phyloP scores from a whole-genome alignment of 2,113 vertebrate species.

The Tragelaphus scriptus region DNA sequence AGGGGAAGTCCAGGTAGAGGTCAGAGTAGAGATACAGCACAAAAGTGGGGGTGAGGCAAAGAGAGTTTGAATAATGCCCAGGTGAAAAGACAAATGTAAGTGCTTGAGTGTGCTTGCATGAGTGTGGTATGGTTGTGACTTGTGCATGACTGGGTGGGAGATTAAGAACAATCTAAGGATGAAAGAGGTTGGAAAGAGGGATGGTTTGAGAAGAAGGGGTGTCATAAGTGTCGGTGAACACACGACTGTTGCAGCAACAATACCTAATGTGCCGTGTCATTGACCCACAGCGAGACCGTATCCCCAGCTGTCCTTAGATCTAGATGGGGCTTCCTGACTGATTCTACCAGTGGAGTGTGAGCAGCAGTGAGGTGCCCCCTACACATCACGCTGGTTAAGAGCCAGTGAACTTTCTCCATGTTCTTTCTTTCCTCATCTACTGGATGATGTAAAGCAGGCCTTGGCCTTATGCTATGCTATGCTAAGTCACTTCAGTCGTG shows the following conservation, averaged over 20 bases:
- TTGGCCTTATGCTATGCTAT: too few relatives aligned
- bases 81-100: neutral
- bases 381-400: accelerated
- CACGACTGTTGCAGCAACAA: accelerated
- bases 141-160: neutral
- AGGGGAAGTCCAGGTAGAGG: neutral
- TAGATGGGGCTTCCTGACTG: accelerated
- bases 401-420: accelerated
- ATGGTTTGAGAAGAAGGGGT: neutral
- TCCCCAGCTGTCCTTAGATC: neutral
- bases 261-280: accelerated
- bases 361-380: accelerated
- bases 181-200: neutral
- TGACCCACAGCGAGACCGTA: accelerated
- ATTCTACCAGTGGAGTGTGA: too few relatives aligned
- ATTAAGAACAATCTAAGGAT: neutral
- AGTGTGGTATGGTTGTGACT: neutral
- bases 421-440: too few relatives aligned
- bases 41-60: neutral
- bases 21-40: neutral
- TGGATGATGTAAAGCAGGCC: neutral
- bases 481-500: too few relatives aligned
- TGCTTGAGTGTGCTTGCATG: accelerated
- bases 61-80: neutral
- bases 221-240: neutral